Evolutionary conservation across 2,888 invertebrate genomes (phyloP), one percentile per base, ranked within the genome.

Genomic region (Augochlorella aurata): DNA sequence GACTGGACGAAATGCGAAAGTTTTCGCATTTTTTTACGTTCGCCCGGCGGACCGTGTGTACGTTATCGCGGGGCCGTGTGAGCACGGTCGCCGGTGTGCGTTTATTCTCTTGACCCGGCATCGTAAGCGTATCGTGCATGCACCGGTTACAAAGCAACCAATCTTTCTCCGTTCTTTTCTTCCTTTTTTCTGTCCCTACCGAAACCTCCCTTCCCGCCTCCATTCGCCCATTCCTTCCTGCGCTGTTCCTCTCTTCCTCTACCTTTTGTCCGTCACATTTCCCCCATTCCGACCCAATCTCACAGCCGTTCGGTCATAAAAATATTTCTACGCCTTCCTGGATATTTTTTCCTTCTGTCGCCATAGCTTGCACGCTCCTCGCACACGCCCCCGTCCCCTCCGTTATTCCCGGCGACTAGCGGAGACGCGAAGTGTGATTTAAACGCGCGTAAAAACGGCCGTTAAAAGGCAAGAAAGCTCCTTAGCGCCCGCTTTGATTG

Each of bases 381-480:
- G 52, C 58, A 70, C 0, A n/a, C n/a, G 4, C 7, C 63, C 38
- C 63, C 54, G 14, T 18, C 65, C n/a, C 65, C 44, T n/a, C 74
- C 72, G 70, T 87, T 87, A 82, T 87, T 80, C 85, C 67, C 29
- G 58, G 16, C 68, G 84, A 63, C 78, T 50, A 85, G 76, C 81
- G 81, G 82, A 76, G 79, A 81, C 79, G 77, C 82, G 78, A 82
- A 91, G 92, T 91, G 92, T 93, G 93, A 93, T 93, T 93, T 92
- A 93, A 93, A 89, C 91, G 92, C 89, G 89, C 93, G 90, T 93
- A 93, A 93, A 93, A 93, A 78, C 86, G 91, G 87, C 89, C 92
- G 93, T 93, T 93, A 93, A 93, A 93, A 93, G 90, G 92, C 91
- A 91, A 93, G 92, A 92, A 92, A 88, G 90, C 92, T 92, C 91